Evolutionary conservation across 2,113 vertebrate species (phyloP).

Genomic region (Grammomys dolichurus): DNA sequence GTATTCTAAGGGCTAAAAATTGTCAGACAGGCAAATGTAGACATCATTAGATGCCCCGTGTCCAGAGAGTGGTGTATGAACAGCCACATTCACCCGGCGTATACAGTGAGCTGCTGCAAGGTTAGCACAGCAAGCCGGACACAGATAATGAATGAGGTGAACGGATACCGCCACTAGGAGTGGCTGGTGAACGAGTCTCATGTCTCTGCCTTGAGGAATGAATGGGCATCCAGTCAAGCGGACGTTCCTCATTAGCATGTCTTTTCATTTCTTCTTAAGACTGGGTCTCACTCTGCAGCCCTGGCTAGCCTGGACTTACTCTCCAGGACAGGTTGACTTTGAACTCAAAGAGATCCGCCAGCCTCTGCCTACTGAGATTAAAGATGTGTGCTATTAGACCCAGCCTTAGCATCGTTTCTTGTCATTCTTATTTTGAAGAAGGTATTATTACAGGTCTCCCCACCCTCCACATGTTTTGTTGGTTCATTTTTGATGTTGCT

Average conservation of each 20-base stretch:
- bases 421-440: not conserved
- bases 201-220: not conserved
- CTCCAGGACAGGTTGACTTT: not conserved
- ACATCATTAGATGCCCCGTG: not conserved
- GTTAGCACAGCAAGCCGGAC: not conserved
- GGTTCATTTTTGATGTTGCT: not conserved
- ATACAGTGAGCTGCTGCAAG: not conserved
- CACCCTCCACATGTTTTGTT: not conserved
- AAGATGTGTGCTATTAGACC: not conserved
- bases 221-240: not conserved
- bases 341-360: not conserved
- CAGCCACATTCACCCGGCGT: not conserved
- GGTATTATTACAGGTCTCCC: not conserved
- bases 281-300: not conserved
- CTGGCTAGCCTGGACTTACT: not conserved
- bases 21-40: not conserved
- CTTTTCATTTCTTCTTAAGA: not conserved
- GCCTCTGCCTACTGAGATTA: not conserved
- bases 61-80: constrained; percentile 25
- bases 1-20: constrained; percentile 5
- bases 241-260: not conserved
- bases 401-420: not conserved
- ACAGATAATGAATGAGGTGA: not conserved
- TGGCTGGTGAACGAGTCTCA: not conserved
- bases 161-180: not conserved